Percentiles rank a stretch among this genome's conserved stretches.
Evolutionary conservation across 2,888 invertebrate genomes (phyloP).

Genomic region (Acronicta leporina): DNA sequence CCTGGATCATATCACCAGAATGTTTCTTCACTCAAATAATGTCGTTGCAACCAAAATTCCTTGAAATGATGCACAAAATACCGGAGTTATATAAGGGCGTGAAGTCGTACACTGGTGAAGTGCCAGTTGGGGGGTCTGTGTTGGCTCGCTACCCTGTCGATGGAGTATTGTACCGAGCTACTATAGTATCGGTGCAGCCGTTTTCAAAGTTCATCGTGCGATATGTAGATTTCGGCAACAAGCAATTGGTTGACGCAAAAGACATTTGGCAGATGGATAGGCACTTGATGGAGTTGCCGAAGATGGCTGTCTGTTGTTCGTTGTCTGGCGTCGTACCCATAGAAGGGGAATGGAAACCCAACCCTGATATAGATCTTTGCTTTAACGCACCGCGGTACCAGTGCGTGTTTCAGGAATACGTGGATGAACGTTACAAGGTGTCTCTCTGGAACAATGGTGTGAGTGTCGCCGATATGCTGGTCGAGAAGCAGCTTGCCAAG

Average conservation of each 20-base stretch:
- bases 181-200: conserved; percentile 89
- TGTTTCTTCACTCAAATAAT: conserved; percentile 91
- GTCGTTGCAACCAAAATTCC: conserved; percentile 88
- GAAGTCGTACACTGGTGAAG: conserved; percentile 73
- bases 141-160: conserved; percentile 93
- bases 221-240: conserved; percentile 94
- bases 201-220: conserved; percentile 90
- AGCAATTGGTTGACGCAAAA: conserved; percentile 89
- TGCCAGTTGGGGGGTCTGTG: conserved; percentile 90
- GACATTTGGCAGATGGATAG: conserved; percentile 92
- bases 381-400: conserved; percentile 90
- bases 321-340: conserved; percentile 90
- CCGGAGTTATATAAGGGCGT: conserved; percentile 91
- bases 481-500: conserved; percentile 84
- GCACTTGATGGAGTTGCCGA: conserved; percentile 90
- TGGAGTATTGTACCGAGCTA: conserved; percentile 92
- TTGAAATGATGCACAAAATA: conserved; percentile 92
- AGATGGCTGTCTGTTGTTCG: conserved; percentile 92
- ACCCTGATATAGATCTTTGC: conserved; percentile 87
- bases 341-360: conserved; percentile 89
- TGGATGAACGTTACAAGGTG: conserved; percentile 84
- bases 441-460: conserved; percentile 83
- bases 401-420: conserved; percentile 87
- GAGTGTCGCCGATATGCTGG: conserved; percentile 83
- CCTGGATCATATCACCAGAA: conserved; percentile 93